A percentile compares a stretch with the other conserved stretches of the same genome.
These are phyloP conservation scores for Aphrophora alni DNA, from an alignment of 2,888 invertebrate species.

Conservation along the genomic window DNA sequence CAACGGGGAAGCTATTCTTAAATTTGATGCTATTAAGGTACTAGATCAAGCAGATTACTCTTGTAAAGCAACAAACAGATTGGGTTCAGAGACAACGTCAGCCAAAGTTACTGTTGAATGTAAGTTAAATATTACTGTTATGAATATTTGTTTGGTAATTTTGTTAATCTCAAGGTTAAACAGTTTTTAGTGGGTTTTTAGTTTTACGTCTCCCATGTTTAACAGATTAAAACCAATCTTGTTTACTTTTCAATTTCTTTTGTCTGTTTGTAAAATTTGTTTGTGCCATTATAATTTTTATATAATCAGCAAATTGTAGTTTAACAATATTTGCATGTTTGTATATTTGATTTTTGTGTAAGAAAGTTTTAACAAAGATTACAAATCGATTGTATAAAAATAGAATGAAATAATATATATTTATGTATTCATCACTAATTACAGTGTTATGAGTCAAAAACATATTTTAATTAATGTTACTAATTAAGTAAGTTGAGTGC, in stretches of 20 bases:
- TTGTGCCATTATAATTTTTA: too few relatives aligned
- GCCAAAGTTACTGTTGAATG: slow-evolving; percentile 68
- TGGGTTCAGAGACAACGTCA: slow-evolving; percentile 70
- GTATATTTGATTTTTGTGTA: too few relatives aligned
- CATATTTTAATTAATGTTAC: neutral
- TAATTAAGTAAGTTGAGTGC: neutral
- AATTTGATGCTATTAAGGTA: slow-evolving; percentile 70
- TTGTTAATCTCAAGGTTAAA: neutral
- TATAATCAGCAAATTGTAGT: too few relatives aligned
- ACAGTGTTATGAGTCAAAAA: neutral
- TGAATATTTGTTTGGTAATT: neutral
- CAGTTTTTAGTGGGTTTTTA: too few relatives aligned
- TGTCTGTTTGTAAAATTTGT: too few relatives aligned
- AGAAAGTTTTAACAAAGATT: too few relatives aligned
- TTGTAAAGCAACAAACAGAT: slow-evolving; percentile 71
- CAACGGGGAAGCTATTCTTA: slow-evolving; percentile 78
- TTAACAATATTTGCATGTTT: too few relatives aligned
- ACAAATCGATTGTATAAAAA: too few relatives aligned
- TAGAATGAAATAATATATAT: too few relatives aligned
- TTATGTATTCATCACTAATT: neutral
- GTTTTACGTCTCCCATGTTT: too few relatives aligned
- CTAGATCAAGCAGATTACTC: slow-evolving; percentile 75
- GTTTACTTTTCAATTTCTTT: too few relatives aligned
- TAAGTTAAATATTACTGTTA: slow-evolving; percentile 59
- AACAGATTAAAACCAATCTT: too few relatives aligned